Percentiles rank a stretch among this genome's conserved stretches.
These are phyloP conservation scores for Diarsia rubi DNA, from an alignment of 2,888 invertebrate species.

Conservation along the genomic window DNA sequence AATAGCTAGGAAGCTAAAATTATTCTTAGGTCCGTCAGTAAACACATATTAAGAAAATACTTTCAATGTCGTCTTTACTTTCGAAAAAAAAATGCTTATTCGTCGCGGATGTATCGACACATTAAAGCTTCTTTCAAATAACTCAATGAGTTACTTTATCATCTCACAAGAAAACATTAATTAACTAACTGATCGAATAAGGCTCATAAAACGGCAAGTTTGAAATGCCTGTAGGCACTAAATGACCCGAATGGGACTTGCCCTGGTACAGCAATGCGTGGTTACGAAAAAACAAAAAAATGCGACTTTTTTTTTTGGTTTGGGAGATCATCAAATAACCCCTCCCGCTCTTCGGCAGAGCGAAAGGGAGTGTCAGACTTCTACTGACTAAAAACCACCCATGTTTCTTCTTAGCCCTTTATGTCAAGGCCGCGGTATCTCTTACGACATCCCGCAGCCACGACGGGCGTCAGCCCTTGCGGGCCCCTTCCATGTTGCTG, in stretches of 20 bases:
- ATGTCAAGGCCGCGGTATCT: no score
- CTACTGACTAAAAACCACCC: no score
- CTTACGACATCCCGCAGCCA: no score
- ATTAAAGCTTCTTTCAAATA: neutral
- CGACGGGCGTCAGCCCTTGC: no score
- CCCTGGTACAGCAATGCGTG: neutral
- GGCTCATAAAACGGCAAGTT: neutral
- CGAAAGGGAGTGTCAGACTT: no score
- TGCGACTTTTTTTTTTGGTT: no score
- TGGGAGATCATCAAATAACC: no score
- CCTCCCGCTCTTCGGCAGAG: no score
- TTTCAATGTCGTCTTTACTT: neutral
- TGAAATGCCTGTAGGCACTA: no score
- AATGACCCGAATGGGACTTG: neutral
- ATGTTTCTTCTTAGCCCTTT: no score
- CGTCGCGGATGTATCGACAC: neutral
- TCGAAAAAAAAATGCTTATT: neutral
- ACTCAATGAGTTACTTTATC: neutral
- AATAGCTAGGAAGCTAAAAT: constrained; percentile 30
- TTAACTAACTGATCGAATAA: neutral
- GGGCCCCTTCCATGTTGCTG: no score
- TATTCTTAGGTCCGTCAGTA: neutral
- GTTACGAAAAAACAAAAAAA: neutral
- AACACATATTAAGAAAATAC: neutral
- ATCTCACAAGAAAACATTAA: neutral